Base-by-base conservation (phyloP, 2,888 invertebrate genomes). In the Drosophila atroscutellata region DNA sequence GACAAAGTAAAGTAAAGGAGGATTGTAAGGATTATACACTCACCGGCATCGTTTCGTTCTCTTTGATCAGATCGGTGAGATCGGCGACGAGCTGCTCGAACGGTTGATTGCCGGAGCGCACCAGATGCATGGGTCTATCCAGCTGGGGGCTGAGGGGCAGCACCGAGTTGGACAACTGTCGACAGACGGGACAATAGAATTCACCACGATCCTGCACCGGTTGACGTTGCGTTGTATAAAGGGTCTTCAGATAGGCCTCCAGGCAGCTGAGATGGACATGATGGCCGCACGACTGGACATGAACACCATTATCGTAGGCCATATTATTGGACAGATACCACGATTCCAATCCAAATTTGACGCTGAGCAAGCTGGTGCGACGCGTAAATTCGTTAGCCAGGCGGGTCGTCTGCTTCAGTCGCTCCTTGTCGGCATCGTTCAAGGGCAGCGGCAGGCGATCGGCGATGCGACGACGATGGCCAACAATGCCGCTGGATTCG, bases 241-340 rank as follows among this genome's bases (percentile, higher is more conserved):
- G 94, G 37, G 98, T 97, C 87, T 96, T 95, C 86, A 98, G 94
- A 94, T 99, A 99, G 0, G 98, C 96, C 91, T 96, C 96, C 90
- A 98, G 95, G 93, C 99, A 99, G 92, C 97, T 97, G 88, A 99
- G 94, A 94, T 99, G 99, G 69, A 99, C 95, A 93, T 98, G 98
- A 94, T 99, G 99, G 0, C 99, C 99, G 94, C 99, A 99, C 2
- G 99, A 97, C 93, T 97, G 97, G 60, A 98, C 97, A 93, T 97
- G 97, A 60, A 99, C 97, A 61, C 99, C 99, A 76, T 97, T 97
- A 93, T 97, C 97, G 95, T 97, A 97, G 5, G 97, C 97, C 86
- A 96, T 95, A 91, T 96, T 97, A 68, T 97, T 95, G 3, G 96
- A 95, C 45, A 96, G 92, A 90, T 96, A 94, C 97, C 97, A 97